Percentiles rank a stretch among this genome's conserved stretches.
Conservation (phyloP, 2,888 invertebrate species). For the Caenorhabditis plicata region DNA sequence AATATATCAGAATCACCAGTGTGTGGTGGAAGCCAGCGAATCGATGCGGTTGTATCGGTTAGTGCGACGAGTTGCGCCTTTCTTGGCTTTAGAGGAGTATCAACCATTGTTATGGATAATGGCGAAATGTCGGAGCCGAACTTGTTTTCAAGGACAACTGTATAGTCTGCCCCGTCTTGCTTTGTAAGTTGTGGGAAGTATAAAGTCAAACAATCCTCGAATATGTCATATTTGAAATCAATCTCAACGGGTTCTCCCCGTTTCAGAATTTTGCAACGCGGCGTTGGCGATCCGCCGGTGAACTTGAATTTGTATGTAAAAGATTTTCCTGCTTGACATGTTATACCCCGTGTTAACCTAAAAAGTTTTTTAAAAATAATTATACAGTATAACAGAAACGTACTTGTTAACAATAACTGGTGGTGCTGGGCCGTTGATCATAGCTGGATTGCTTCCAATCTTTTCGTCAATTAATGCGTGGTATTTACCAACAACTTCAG, state of each 20-base stretch:
- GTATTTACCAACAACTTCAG: conserved; percentile 40
- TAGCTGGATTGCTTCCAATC: conserved; percentile 37
- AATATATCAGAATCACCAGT: conserved; percentile 32
- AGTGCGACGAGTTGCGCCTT: conserved; percentile 28
- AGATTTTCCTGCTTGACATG: conserved; percentile 42
- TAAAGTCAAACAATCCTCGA: conserved; percentile 36
- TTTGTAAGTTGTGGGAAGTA: conserved; percentile 34
- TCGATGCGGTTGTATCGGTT: conserved; percentile 31
- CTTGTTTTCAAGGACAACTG: conserved; percentile 35
- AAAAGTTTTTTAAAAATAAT: conserved; percentile 2
- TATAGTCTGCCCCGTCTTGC: conserved; percentile 35
- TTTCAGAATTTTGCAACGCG: conserved; percentile 27
- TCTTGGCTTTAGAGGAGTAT: conserved; percentile 38
- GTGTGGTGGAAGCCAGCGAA: conserved; percentile 36
- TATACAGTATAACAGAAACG: conserved; percentile 2
- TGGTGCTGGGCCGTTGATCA: conserved; percentile 30
- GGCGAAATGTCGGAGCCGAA: conserved; percentile 34
- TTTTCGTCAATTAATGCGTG: conserved; percentile 43
- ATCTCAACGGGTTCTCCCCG: conserved; percentile 23
- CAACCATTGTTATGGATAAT: conserved; percentile 37
- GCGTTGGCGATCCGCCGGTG: conserved; percentile 37
- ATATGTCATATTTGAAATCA: conserved; percentile 37
- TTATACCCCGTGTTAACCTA: conserved; percentile 28
- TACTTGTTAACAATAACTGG: conserved; percentile 38
- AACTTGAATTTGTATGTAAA: conserved; percentile 40